These are phyloP conservation scores for Plectropomus leopardus DNA, from an alignment of 2,113 vertebrate species.

Conservation along the genomic window DNA sequence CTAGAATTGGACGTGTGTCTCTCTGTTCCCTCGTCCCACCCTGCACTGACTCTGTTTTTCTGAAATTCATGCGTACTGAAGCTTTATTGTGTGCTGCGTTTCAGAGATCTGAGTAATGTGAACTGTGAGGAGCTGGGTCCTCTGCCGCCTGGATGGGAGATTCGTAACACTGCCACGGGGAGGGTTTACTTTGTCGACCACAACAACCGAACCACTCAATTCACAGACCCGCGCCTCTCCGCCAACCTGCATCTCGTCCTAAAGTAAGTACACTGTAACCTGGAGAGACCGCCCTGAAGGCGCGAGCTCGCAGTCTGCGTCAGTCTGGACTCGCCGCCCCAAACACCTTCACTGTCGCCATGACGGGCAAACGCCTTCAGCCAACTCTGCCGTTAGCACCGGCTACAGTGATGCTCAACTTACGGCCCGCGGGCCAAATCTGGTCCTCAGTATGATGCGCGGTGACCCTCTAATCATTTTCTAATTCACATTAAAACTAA, in stretches of 20 bases:
- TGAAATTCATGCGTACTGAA: slow-evolving; percentile 25
- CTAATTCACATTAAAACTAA: no score
- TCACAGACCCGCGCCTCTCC: slow-evolving; percentile 97
- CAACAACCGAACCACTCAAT: slow-evolving; percentile 99
- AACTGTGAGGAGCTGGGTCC: slow-evolving; percentile 99
- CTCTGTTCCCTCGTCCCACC: slow-evolving; percentile 1
- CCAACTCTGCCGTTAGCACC: no score
- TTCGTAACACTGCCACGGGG: slow-evolving; percentile 97
- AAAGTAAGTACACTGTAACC: slow-evolving; percentile 92
- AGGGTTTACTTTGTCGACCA: slow-evolving; percentile 99
- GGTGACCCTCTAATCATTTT: no score
- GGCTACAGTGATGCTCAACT: no score
- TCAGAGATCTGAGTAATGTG: slow-evolving; percentile 99
- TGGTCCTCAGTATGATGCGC: no score
- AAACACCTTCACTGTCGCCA: no score
- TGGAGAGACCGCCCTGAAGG: no score
- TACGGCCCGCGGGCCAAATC: no score
- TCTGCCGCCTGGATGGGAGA: slow-evolving; percentile 98
- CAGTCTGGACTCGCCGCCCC: no score
- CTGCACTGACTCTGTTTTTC: neutral
- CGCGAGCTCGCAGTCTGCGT: no score
- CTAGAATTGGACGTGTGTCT: slow-evolving; percentile 20
- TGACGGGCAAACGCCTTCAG: no score
- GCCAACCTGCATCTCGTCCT: slow-evolving; percentile 98
- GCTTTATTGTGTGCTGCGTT: slow-evolving; percentile 56